These are phyloP conservation scores for Hirudinaria manillensis DNA, from an alignment of 2,888 invertebrate species.

Conservation along the genomic window DNA sequence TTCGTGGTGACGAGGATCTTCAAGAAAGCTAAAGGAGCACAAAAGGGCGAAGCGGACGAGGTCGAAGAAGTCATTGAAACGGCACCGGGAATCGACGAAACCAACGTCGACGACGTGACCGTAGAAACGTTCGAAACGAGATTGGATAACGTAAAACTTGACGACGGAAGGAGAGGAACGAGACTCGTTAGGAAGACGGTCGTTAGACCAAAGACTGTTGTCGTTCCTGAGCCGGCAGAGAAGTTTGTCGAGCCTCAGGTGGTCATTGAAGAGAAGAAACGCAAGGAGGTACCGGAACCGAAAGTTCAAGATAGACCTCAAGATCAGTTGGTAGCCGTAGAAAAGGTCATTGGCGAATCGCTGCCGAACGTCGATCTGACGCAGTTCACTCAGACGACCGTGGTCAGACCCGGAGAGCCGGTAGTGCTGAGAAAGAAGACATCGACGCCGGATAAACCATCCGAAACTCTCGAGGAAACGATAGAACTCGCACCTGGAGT, in stretches of 20 bases:
- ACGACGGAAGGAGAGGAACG: neutral
- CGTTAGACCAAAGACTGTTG: slow-evolving; percentile 1
- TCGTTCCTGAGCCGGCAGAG: neutral
- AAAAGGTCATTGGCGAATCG: no score
- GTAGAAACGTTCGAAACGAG: slow-evolving; percentile 13
- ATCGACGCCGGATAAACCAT: neutral
- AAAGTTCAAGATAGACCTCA: neutral
- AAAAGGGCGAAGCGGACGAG: slow-evolving; percentile 8
- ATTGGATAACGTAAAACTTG: neutral
- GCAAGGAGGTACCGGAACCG: neutral
- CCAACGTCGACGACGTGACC: neutral
- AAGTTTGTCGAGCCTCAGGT: neutral
- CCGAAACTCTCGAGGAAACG: neutral
- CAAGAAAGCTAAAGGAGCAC: slow-evolving; percentile 2
- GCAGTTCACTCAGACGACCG: neutral
- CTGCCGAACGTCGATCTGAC: neutral
- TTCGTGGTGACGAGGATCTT: slow-evolving; percentile 16
- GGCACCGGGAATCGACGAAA: slow-evolving; percentile 18
- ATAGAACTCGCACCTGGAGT: slow-evolving; percentile 18
- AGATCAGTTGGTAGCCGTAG: no score
- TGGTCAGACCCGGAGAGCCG: neutral
- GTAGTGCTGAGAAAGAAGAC: neutral
- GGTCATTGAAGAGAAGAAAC: neutral
- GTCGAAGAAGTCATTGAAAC: slow-evolving; percentile 25
- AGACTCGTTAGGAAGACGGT: slow-evolving; percentile 1